Evolutionary conservation across 2,888 invertebrate genomes (phyloP), one percentile per base, ranked within the genome.

Genomic region (Gandaritis pyraliata): DNA sequence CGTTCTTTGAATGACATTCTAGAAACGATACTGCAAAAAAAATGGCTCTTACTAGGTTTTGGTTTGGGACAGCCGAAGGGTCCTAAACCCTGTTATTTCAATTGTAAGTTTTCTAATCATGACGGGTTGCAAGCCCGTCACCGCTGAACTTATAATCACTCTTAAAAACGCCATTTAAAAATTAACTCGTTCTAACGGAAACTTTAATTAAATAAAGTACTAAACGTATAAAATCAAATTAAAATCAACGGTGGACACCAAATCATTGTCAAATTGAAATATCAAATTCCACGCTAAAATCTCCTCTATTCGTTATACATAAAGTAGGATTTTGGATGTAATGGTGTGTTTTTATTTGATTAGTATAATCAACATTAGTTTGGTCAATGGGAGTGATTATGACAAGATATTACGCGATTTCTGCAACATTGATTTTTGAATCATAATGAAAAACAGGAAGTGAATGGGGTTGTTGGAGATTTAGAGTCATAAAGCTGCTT

Each of bases 161-260:
- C 41, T 10, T 16, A 38, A 36, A 51, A 41, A 15, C 29, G 13
- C 29, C 18, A 41, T 53, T 58, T 41, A 12, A 58, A 45, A 52
- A 39, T 54, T 46, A 11, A 33, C 53, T 50, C 54, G 58, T 62
- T 58, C 39, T 62, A 51, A 36, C 41, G 54, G 52, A 57, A 66
- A 67, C 61, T 69, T 62, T 60, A 68, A 70, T 70, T 56, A 68
- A 68, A 66, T 63, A 62, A 62, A 64, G 61, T 47, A 58, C 58
- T 39, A 64, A 63, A 64, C 62, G 50, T 51, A 63, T 70, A 64
- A 67, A 68, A 66, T 62, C 61, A 52, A 67, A 68, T 68, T 68
- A 61, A 66, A 66, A 66, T 64, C 68, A 64, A 55, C 57, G 56
- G 41, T 41, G 57, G 39, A 61, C 61, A 46, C 61, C 43, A 63